Conservation (phyloP, 2,797 vertebrate genomes). For the Malurus leucopterus region DNA sequence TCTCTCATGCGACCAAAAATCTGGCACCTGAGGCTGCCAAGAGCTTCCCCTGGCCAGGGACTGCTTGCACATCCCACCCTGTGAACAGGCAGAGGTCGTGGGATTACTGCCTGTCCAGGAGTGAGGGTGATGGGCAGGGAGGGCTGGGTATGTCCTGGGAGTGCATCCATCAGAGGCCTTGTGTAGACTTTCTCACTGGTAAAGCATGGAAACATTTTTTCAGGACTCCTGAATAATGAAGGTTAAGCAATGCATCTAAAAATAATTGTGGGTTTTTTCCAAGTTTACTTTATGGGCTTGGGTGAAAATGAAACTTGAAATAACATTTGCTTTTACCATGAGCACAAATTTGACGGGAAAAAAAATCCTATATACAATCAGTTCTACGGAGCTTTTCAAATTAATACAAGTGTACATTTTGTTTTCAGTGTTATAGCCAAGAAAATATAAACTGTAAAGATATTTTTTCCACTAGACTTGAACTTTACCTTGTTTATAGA, state of each 20-base stretch:
- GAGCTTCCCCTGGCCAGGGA: neutral
- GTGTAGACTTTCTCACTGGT: neutral
- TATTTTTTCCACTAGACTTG: constrained; percentile 59
- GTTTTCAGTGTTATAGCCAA: constrained; percentile 46
- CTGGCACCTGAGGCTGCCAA: neutral
- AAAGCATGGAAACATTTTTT: neutral
- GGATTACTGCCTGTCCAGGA: neutral
- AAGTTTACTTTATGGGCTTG: constrained; percentile 30
- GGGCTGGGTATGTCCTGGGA: neutral
- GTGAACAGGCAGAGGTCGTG: accelerated
- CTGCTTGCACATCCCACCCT: neutral
- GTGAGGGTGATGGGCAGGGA: neutral
- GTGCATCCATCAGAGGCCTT: neutral
- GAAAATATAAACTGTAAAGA: constrained; percentile 45
- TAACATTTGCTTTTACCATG: constrained; percentile 36
- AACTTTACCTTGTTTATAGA: constrained; percentile 56
- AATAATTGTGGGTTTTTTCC: constrained; percentile 24
- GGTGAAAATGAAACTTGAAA: constrained; percentile 39
- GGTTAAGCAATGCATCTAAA: constrained; percentile 31
- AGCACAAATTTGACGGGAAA: constrained; percentile 49
- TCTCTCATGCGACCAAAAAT: neutral
- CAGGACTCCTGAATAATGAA: constrained; percentile 38
- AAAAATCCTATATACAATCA: neutral
- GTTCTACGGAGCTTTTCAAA: constrained; percentile 39
- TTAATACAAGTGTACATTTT: constrained; percentile 43